These are phyloP conservation scores for Apolygus lucorum DNA, from an alignment of 1,140 invertebrate genomes.

Conservation along the genomic window DNA sequence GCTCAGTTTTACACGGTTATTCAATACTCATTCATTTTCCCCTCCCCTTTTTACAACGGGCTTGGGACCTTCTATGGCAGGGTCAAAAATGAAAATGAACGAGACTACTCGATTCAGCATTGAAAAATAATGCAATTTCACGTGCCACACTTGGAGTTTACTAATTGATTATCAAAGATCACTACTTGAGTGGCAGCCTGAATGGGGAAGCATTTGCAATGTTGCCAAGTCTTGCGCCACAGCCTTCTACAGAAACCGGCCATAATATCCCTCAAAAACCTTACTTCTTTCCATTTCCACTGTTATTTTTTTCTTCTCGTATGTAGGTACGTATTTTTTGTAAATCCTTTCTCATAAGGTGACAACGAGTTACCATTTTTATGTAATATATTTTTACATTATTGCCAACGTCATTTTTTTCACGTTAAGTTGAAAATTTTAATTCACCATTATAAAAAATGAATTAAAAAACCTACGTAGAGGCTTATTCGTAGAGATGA, in stretches of 20 bases:
- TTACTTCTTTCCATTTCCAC: too few relatives aligned
- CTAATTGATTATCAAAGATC: too few relatives aligned
- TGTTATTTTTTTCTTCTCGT: background rate
- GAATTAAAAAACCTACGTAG: background rate
- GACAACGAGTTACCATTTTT: background rate
- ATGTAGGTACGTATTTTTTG: background rate
- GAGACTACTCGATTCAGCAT: too few relatives aligned
- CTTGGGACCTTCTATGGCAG: too few relatives aligned
- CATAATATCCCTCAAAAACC: too few relatives aligned
- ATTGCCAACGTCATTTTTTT: background rate
- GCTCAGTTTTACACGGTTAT: too few relatives aligned
- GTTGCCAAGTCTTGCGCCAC: background rate
- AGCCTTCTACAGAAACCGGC: background rate
- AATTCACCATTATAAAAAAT: background rate
- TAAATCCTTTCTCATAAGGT: background rate
- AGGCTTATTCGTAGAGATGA: background rate
- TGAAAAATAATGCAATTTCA: too few relatives aligned
- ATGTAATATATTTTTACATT: background rate
- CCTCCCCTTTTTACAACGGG: too few relatives aligned
- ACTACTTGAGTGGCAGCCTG: too few relatives aligned
- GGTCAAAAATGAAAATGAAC: too few relatives aligned
- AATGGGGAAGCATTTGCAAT: background rate
- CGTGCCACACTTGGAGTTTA: too few relatives aligned
- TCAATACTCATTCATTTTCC: too few relatives aligned
- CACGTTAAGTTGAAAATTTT: background rate